A percentile compares a stretch with the other conserved stretches of the same genome.
Evolutionary conservation across 2,888 invertebrate genomes (phyloP).

Genomic region (Ophion costatus): DNA sequence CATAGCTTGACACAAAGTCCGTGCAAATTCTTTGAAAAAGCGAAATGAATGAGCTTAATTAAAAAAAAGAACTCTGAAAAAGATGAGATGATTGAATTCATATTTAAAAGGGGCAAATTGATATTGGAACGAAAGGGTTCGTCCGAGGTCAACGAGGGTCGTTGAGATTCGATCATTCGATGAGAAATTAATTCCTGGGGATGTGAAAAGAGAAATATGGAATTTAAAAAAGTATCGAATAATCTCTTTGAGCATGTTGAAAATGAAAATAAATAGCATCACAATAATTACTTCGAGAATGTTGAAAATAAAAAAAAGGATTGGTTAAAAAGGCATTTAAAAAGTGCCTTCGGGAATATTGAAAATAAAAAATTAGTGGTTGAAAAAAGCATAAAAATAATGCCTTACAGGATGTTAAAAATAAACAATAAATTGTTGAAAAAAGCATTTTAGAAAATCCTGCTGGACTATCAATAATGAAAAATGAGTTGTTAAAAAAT

Average conservation of each 20-base stretch:
- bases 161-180: background rate
- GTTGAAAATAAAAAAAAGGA: background rate
- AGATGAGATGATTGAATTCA: background rate
- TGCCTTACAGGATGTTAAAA: background rate
- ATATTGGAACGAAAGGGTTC: background rate
- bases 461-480: too few relatives aligned
- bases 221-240: background rate
- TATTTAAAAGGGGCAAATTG: background rate
- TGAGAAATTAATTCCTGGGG: background rate
- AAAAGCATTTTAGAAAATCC: too few relatives aligned
- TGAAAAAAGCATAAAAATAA: background rate
- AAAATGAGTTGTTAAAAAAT: too few relatives aligned
- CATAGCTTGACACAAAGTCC: background rate
- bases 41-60: background rate
- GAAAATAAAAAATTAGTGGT: background rate
- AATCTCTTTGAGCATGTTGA: background rate
- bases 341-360: background rate
- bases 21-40: background rate
- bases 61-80: background rate
- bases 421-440: too few relatives aligned
- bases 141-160: background rate
- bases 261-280: background rate
- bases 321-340: background rate
- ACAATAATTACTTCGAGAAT: background rate
- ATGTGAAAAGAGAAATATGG: background rate